Base-by-base conservation (phyloP, 92 coral and sea anemone genomes). In the Pocillopora meandrina region DNA sequence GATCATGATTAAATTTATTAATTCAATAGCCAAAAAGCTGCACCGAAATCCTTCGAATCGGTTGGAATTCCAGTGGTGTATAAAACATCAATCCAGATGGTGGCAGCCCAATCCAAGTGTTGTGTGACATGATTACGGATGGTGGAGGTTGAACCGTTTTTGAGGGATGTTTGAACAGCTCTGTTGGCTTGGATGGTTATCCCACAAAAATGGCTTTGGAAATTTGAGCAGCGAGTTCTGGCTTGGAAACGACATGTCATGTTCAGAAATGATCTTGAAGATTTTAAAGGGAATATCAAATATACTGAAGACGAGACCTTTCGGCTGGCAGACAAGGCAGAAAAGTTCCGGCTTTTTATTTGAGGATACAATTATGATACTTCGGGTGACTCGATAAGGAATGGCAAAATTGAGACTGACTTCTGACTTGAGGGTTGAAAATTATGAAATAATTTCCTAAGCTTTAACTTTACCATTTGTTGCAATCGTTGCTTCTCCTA, bases 131-230 rank as follows among this genome's bases (percentile, higher is more conserved):
- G 26, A 26, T 26, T 26, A 26, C 26, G 26, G 26, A 26, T 26
- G 26, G 26, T 26, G 26, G 26, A 26, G 26, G 26, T 26, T 26
- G 26, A 26, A 26, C 26, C 26, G 26, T 26, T 26, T 26, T 26
- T 26, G 1, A 26, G 26, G 26, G 26, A 26, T 26, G 26, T 26
- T 33, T 80, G 60, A 71, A 80, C 74, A 86, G 90, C 56, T 78
- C 79, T 57, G 86, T 62, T 31, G 71, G 74, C 56, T 87, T 79
- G 80, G 63, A 21, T 79, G 89, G 89, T 18, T 72, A 14, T 83
- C 81, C n/a, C 85, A 89, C 81, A 78, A 79, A 59, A 61, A 64
- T 49, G 91, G 91, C 18, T 88, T 88, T 71, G 91, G 91, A 69
- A 64, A 77, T 14, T 23, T 65, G 57, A 56, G 34, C 62, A 77